Evolutionary conservation across 2,797 vertebrate genomes (phyloP), one percentile per base, ranked within the genome.

Genomic region (Phataginus tricuspis): DNA sequence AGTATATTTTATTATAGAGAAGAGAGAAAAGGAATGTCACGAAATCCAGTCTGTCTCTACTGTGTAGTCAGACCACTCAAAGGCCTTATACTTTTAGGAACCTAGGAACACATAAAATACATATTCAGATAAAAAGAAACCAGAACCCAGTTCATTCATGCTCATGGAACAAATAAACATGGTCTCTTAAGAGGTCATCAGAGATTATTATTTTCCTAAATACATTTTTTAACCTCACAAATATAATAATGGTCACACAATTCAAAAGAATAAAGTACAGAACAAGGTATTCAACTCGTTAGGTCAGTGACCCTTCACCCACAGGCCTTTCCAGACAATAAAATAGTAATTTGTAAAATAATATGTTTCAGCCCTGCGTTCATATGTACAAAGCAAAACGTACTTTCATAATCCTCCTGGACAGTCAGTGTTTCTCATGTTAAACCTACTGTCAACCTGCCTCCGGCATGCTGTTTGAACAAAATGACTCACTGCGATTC

Each of bases 181-280:
- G 78, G 34, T 45, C 74, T 96, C 79, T 68, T 37, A 71, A 64
- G 37, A 1, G 23, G 14, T 88, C 72, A 79, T 71, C 0, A 0
- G 74, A 91, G 66, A 27, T 55, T 97, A 91, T 94, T 84, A 89
- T 94, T 96, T 95, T 86, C 55, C 10, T 93, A 94, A 97, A 86
- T 94, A 92, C 75, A 86, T 94, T 83, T 97, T 94, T 94, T 96
- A 95, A 85, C 64, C 78, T 95, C 61, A 42, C 34, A n/a, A 83
- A 84, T 75, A 71, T 72, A 34, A 53, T 86, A 90, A 88, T 31
- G 9, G 86, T 86, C 94, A 74, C 84, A 93, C 96, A 94, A 94
- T 69, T 94, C 94, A 98, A 91, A 94, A 39, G 63, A 96, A 31
- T 92, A 63, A 93, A 91, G 64, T 66, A 63, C 51, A 68, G 3